Evolutionary conservation across 1,140 invertebrate species (phyloP).

Genomic region (Spodoptera litura): DNA sequence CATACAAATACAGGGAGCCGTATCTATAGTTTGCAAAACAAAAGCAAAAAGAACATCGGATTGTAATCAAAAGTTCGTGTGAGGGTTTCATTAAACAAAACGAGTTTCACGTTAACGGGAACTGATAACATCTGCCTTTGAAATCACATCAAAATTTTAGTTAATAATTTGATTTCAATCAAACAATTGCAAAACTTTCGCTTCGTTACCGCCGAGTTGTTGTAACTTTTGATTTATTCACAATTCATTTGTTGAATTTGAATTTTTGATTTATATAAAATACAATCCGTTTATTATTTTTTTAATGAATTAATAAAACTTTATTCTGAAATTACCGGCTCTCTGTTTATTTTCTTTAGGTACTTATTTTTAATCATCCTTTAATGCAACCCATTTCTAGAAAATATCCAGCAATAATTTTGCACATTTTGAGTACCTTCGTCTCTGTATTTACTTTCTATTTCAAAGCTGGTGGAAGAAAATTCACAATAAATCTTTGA

Average conservation of each 20-base stretch:
- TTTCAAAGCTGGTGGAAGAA: not conserved
- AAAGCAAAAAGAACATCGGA: slow-evolving; percentile 4
- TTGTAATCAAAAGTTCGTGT: slow-evolving; percentile 28
- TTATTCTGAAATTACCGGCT: not conserved
- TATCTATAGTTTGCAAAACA: not conserved
- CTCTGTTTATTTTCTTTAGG: not conserved
- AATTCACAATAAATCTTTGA: not conserved
- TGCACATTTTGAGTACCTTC: too few relatives aligned
- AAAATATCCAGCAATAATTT: too few relatives aligned
- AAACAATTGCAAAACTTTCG: slow-evolving; percentile 48
- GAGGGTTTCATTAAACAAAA: slow-evolving; percentile 31
- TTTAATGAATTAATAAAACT: slow-evolving; percentile 32
- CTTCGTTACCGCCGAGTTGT: slow-evolving; percentile 43
- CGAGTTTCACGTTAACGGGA: slow-evolving; percentile 34
- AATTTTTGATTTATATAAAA: slow-evolving; percentile 48
- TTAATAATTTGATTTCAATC: slow-evolving; percentile 47
- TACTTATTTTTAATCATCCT: too few relatives aligned
- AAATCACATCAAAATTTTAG: slow-evolving; percentile 46
- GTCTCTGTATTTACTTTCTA: not conserved
- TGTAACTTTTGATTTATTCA: slow-evolving; percentile 42
- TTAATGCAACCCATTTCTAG: too few relatives aligned
- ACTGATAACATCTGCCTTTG: slow-evolving; percentile 45
- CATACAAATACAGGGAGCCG: not conserved
- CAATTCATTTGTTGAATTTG: slow-evolving; percentile 48
- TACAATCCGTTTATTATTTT: slow-evolving; percentile 44